phyloP scores from a whole-genome alignment of 2,888 invertebrate genomes.

The Prosapia bicincta region DNA sequence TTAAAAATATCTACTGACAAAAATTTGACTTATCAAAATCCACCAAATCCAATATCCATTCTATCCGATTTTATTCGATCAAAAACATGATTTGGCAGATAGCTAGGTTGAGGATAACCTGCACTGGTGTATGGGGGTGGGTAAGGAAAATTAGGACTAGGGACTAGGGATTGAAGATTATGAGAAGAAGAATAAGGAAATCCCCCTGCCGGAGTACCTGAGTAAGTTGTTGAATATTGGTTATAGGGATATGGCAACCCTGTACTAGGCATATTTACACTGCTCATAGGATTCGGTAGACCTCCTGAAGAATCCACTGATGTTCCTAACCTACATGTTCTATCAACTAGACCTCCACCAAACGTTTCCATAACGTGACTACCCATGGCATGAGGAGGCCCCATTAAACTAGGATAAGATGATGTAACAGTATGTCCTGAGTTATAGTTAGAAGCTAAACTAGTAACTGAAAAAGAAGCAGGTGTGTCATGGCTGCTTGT shows the following conservation, averaged over 20 bases:
- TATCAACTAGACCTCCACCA: conserved; percentile 32
- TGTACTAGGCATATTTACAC: conserved; percentile 38
- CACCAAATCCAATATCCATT: conserved; percentile 52
- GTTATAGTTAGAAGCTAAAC: conserved; percentile 45
- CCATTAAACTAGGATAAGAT: conserved; percentile 49
- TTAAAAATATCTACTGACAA: conserved; percentile 24
- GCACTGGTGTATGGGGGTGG: conserved; percentile 48
- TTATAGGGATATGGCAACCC: conserved; percentile 44
- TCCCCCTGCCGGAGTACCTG: conserved; percentile 30
- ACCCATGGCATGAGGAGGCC: conserved; percentile 44
- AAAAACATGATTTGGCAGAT: conserved; percentile 49
- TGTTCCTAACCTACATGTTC: conserved; percentile 35
- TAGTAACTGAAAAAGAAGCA: conserved; percentile 49
- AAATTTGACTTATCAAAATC: conserved; percentile 47
- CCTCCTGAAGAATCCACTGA: conserved; percentile 27
- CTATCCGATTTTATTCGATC: conserved; percentile 51
- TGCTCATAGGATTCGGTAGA: conserved; percentile 16
- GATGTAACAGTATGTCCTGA: conserved; percentile 41
- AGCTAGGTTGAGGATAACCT: conserved; percentile 43
- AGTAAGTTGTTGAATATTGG: conserved; percentile 42
- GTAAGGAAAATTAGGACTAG: conserved; percentile 66
- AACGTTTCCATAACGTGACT: conserved; percentile 33
- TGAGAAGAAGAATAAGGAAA: conserved; percentile 50
- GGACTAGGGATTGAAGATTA: conserved; percentile 62
- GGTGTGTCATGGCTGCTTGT: conserved; percentile 39